Percentiles rank a stretch among this genome's conserved stretches.
phyloP scores from a whole-genome alignment of 1,140 invertebrate species.

The Mycetomoellerius zeteki region DNA sequence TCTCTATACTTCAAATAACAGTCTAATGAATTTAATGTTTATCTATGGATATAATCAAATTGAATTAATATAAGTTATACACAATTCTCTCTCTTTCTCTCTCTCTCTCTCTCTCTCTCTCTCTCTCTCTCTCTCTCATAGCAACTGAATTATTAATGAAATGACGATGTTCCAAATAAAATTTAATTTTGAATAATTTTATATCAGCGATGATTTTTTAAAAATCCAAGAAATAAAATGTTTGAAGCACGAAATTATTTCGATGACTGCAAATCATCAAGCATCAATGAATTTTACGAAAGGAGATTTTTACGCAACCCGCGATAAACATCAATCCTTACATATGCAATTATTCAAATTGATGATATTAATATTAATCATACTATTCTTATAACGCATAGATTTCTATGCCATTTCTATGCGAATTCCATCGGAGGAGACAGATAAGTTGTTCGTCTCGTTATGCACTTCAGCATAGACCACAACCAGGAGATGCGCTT shows the following conservation, averaged over 20 bases:
- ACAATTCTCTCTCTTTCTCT: no score
- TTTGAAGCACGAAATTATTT: background rate
- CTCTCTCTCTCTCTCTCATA: background rate
- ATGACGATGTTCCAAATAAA: background rate
- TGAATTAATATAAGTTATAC: background rate
- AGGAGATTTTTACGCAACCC: background rate
- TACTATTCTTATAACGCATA: background rate
- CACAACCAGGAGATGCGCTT: slow-evolving; percentile 31
- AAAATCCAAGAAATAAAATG: background rate
- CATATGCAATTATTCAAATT: background rate
- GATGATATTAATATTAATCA: background rate
- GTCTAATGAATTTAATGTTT: background rate
- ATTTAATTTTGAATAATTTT: background rate
- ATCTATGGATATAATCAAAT: background rate
- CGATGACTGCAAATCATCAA: background rate
- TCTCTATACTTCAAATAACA: background rate
- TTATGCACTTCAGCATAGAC: slow-evolving; percentile 55
- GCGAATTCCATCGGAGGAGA: background rate
- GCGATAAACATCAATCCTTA: background rate
- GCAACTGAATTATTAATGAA: slow-evolving; percentile 10
- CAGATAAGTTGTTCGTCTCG: background rate
- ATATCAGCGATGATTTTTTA: background rate
- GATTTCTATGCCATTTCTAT: background rate
- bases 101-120: background rate
- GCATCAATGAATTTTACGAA: background rate